Base-by-base conservation (phyloP, 2,888 invertebrate genomes). In the Cryptocheilus praepositus region DNA sequence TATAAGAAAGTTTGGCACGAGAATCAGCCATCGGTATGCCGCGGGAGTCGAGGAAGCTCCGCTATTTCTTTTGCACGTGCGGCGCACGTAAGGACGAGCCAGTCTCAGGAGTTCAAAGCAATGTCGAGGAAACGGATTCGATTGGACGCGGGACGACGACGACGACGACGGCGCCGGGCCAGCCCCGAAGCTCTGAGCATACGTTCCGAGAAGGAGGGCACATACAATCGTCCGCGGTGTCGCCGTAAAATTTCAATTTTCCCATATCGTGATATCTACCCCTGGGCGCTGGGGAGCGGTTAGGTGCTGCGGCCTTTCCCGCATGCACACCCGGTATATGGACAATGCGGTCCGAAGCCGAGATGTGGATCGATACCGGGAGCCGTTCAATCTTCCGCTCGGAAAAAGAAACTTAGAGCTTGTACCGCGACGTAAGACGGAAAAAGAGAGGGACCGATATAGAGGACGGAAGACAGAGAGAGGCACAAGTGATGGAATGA, bases 231-330 rank as follows among this genome's bases (percentile, higher is more conserved):
- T 70, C 49, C 54, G 46, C 64, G 73, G 74, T 74, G 74, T 76
- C 71, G 73, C 62, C 68, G 76, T 81, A 74, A 81, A 81, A 81
- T 82, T 82, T 79, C 81, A 82, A 82, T 81, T 80, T 81, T 67
- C 71, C 68, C 69, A 68, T 71, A 70, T 76, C 67, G 73, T 65
- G 61, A 62, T 69, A 75, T 67, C 65, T 60, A 59, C 64, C 59
- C 56, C 45, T 57, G 57, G 63, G 62, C 59, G 53, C 61, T 64
- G 49, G 62, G 74, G 69, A 54, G 63, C 58, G 59, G 8, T 46
- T 51, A 56, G 55, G 53, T 64, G 58, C 58, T 43, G 51, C 49
- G 53, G 45, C 45, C 65, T 21, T 46, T 46, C 18, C n/a, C 56
- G 55, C 65, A 62, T 67, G 69, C 61, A 70, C 76, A 68, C 70